Conservation (phyloP, 2,797 vertebrate genomes). For the Lerista edwardsae region DNA sequence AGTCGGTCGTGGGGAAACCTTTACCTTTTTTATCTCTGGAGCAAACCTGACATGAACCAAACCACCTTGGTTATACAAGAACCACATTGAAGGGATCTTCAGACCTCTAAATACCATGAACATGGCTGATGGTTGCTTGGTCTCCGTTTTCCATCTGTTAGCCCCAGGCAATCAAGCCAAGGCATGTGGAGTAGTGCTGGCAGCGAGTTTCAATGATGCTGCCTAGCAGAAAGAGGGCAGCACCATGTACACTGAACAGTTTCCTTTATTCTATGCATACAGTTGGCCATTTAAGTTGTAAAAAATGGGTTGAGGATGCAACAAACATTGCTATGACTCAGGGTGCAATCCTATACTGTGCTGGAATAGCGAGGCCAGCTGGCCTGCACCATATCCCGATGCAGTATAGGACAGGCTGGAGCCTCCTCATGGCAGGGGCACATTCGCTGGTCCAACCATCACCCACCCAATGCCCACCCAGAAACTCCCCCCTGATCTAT, state of each 20-base stretch:
- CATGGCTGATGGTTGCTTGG: neutral
- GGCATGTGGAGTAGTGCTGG: neutral
- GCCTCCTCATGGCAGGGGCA: too few relatives aligned
- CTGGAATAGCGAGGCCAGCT: too few relatives aligned
- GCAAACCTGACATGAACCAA: neutral
- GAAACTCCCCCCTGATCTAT: too few relatives aligned
- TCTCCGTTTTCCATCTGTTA: slow-evolving; percentile 4
- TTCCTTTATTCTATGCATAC: neutral
- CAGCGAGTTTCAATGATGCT: neutral
- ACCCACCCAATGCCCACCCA: too few relatives aligned
- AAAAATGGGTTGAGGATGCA: neutral
- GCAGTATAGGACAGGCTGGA: too few relatives aligned
- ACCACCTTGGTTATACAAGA: neutral
- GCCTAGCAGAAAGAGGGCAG: neutral
- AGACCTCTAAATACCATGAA: neutral
- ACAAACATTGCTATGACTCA: neutral
- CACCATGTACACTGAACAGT: too few relatives aligned
- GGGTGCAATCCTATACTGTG: too few relatives aligned
- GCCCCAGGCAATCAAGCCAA: neutral
- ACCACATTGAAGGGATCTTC: neutral
- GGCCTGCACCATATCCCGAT: too few relatives aligned
- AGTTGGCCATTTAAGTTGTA: neutral
- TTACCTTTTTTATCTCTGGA: too few relatives aligned
- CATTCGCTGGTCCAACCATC: too few relatives aligned
- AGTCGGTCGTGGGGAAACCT: too few relatives aligned